Evolutionary conservation across 1,140 invertebrate species (phyloP), one percentile per base, ranked within the genome.

Genomic region (Kradibia gibbosae): DNA sequence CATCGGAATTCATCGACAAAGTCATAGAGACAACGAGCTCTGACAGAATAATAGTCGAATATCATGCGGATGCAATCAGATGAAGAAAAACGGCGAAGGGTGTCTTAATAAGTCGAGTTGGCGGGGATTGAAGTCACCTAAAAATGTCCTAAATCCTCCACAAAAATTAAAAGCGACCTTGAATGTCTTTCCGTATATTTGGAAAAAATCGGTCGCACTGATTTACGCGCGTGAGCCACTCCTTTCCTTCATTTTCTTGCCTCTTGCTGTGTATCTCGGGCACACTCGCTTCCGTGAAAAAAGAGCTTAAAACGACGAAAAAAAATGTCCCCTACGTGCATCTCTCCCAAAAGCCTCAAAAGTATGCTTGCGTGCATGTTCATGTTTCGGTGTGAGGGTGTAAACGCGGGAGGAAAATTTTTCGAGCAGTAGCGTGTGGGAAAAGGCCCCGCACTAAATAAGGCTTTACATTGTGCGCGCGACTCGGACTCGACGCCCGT

Each of bases 381-480:
- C 50, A 17, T 3, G 60, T 17, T 1, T 4, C 22, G 53, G 22
- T 55, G 2, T 25, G 10, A 15, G 1, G 31, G 8, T 15, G 28
- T 8, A 17, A 34, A 22, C 20, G 28, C 39, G 34, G 67, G 25
- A 71, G 65, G 70, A 71, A 72, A 80, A 62, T 62, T 55, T 73
- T 34, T 79, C 45, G 22, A 45, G 76, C 39, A 76, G 36, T 57
- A 3, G 31, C n/a, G 79, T 80, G 79, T 80, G 80, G 73, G 80
- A 81, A 75, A 71, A 77, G 48, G 10, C 78, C 53, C 20, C 36
- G 67, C 39, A 77, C 80, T 82, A 78, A 78, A 78, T 82, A 77
- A 77, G 80, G 80, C 75, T 78, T 72, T 72, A 67, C 75, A 73
- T 82, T 78, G 74, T 78, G 53, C 42, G 4, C 73, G 72, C 60